A percentile compares a stretch with the other conserved stretches of the same genome.
Evolutionary conservation across 2,888 invertebrate species (phyloP).

Genomic region (Scaptodrosophila latifasciaeformis): DNA sequence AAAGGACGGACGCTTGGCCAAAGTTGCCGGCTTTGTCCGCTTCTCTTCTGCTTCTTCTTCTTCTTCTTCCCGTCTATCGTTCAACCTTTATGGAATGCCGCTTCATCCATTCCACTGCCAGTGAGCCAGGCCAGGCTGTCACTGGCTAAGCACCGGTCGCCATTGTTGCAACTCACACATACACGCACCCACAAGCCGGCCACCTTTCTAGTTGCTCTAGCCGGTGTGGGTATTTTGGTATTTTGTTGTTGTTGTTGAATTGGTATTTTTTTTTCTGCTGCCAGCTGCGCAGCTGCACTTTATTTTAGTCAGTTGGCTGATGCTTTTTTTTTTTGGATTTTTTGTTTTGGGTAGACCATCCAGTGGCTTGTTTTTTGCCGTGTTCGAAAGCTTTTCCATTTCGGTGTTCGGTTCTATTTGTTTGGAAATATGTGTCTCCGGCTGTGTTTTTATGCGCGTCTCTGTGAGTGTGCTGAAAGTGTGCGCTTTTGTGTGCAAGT

Average conservation of each 20-base stretch:
- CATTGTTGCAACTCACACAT: slow-evolving; percentile 30
- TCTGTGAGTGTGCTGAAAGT: slow-evolving; percentile 17
- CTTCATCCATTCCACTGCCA: too few relatives aligned
- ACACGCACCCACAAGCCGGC: background rate
- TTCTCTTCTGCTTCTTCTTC: slow-evolving; percentile 37
- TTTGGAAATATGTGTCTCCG: background rate
- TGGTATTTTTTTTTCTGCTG: slow-evolving; percentile 29
- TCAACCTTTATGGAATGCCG: too few relatives aligned
- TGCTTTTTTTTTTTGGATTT: slow-evolving; percentile 18
- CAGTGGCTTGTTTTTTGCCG: slow-evolving; percentile 35
- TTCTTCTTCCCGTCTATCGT: too few relatives aligned
- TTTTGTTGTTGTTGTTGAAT: background rate
- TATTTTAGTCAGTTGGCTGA: slow-evolving; percentile 52
- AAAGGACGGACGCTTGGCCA: slow-evolving; percentile 23
- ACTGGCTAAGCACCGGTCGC: slow-evolving; percentile 18
- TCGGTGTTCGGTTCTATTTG: background rate
- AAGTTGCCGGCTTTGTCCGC: too few relatives aligned
- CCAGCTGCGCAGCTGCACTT: slow-evolving; percentile 59
- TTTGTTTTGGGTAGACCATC: slow-evolving; percentile 21
- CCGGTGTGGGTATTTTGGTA: too few relatives aligned
- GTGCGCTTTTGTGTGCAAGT: slow-evolving; percentile 64
- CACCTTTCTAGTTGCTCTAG: too few relatives aligned
- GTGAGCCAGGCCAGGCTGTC: too few relatives aligned
- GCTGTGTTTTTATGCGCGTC: slow-evolving; percentile 25
- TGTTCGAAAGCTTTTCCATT: slow-evolving; percentile 10